Conservation (phyloP, 2,113 vertebrate species). For the Heloderma charlesbogerti region DNA sequence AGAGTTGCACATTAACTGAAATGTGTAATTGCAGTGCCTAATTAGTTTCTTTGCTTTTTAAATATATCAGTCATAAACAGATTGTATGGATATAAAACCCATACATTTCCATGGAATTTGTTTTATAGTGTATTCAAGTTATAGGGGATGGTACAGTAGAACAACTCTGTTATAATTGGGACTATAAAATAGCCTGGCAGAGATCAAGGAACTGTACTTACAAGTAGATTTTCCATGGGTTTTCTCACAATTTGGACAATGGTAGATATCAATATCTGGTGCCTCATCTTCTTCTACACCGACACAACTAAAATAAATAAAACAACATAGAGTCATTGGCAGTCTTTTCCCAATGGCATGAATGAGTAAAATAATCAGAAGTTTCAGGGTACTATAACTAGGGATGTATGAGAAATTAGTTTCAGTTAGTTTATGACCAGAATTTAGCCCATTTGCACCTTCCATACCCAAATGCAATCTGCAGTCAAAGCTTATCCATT, state of each 20-base stretch:
- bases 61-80: neutral
- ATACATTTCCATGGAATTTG: neutral
- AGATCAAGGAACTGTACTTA: slow-evolving; percentile 75
- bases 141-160: neutral
- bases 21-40: neutral
- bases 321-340: slow-evolving; percentile 33
- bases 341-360: neutral
- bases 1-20: neutral
- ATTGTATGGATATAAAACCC: neutral
- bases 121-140: neutral
- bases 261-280: slow-evolving; percentile 97
- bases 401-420: no score
- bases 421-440: no score
- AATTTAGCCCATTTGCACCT: no score
- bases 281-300: slow-evolving; percentile 97
- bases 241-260: slow-evolving; percentile 98
- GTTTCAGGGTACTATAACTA: neutral
- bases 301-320: slow-evolving; percentile 87
- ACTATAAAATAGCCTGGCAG: no score
- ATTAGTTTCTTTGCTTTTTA: neutral
- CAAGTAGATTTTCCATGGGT: slow-evolving; percentile 95
- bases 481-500: no score
- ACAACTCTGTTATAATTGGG: neutral
- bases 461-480: no score
- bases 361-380: neutral